These are phyloP conservation scores for Drosophila ambigua DNA, from an alignment of 1,140 invertebrate species.

Conservation along the genomic window DNA sequence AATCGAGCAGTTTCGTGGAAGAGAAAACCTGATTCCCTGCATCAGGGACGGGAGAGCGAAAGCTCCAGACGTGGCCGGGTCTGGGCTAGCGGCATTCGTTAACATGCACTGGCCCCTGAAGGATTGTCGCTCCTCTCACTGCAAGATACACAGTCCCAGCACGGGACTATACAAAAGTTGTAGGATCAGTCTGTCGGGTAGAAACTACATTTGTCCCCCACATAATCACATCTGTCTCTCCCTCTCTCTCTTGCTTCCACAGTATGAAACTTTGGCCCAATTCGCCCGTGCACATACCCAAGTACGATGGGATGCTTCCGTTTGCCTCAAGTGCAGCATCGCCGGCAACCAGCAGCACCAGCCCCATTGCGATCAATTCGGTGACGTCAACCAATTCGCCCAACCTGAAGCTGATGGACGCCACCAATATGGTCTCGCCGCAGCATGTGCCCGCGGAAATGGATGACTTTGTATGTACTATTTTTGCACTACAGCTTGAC, in stretches of 20 bases:
- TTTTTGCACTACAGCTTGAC: neutral
- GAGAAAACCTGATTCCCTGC: slow-evolving; percentile 24
- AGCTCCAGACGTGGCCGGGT: neutral
- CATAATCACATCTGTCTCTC: neutral
- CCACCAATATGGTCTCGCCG: slow-evolving; percentile 80
- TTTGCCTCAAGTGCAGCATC: slow-evolving; percentile 71
- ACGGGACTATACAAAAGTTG: slow-evolving; percentile 49
- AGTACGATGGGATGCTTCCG: slow-evolving; percentile 82
- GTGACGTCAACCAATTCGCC: slow-evolving; percentile 83
- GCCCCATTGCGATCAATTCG: slow-evolving; percentile 83
- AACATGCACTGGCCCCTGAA: slow-evolving; percentile 75
- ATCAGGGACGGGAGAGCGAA: slow-evolving; percentile 16
- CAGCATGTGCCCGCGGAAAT: slow-evolving; percentile 73
- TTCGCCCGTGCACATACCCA: slow-evolving; percentile 83
- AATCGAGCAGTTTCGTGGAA: neutral
- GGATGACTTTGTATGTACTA: slow-evolving; percentile 73
- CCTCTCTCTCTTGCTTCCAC: neutral
- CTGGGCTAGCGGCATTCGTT: slow-evolving; percentile 52
- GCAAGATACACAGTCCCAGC: slow-evolving; percentile 23
- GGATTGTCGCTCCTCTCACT: slow-evolving; percentile 58
- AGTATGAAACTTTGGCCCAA: slow-evolving; percentile 83
- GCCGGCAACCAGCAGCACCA: slow-evolving; percentile 69
- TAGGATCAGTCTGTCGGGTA: slow-evolving; percentile 13
- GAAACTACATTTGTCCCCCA: neutral
- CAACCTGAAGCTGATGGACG: slow-evolving; percentile 81